Evolutionary conservation across 2,888 invertebrate species (phyloP), one percentile per base, ranked within the genome.

Genomic region (Lypha dubia): DNA sequence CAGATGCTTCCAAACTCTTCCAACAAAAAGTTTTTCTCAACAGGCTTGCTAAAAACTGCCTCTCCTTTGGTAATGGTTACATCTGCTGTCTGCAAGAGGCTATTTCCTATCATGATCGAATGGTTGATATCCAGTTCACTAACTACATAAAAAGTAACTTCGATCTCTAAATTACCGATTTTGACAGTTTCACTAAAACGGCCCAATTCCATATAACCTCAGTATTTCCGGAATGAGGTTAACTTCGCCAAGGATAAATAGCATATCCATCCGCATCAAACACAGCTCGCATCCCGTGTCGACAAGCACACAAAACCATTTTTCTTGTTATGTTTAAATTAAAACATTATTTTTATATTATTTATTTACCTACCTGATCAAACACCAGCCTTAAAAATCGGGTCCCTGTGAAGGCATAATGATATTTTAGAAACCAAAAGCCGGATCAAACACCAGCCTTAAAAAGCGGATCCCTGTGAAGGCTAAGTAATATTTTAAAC

Each of bases 281-380:
- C 74, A 74, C 3, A 74, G 0, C 15, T 63, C 60, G 15, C 74
- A 63, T 5, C 74, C 74, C 7, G 63, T 74, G 24, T 58, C 67
- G 1, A 76, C 35, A 4, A 76, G 28, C 51, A 41, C 63, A 1
- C 51, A 41, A 28, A 63, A 20, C 1, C 1, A 7, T 24, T 62
- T 74, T 32, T 49, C 5, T n/a, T n/a, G n/a, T n/a, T n/a, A n/a
- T n/a, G n/a, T n/a, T n/a, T n/a, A n/a, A n/a, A n/a, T n/a, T n/a
- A n/a, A n/a, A n/a, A n/a, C n/a, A n/a, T n/a, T n/a, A n/a, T n/a
- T n/a, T n/a, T n/a, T n/a, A n/a, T n/a, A n/a, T n/a, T n/a, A n/a
- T n/a, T n/a, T n/a, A n/a, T n/a, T n/a, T n/a, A n/a, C n/a, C n/a
- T n/a, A n/a, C n/a, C n/a, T n/a, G n/a, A n/a, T n/a, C n/a, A n/a